A percentile compares a stretch with the other conserved stretches of the same genome.
These are phyloP conservation scores for Clupea harengus DNA, from an alignment of 2,113 vertebrate genomes.

Conservation along the genomic window DNA sequence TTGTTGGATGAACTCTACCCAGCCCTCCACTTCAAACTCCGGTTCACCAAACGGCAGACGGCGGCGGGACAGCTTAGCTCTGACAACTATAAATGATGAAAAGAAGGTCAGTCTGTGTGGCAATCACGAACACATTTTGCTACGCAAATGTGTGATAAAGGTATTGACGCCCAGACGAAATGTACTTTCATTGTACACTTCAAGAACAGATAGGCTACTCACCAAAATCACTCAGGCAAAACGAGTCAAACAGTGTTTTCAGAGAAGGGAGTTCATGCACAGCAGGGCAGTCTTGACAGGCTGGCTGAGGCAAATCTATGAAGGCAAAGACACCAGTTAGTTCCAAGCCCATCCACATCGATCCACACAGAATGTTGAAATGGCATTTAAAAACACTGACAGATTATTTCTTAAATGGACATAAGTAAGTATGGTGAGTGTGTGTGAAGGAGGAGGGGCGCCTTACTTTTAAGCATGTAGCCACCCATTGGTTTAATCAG, in stretches of 20 bases:
- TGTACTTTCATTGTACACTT: not conserved
- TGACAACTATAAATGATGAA: constrained; percentile 70
- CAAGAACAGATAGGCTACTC: constrained; percentile 46
- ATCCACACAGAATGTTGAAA: not conserved
- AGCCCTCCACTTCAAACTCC: constrained; percentile 77
- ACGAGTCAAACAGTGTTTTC: constrained; percentile 74
- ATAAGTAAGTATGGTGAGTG: not conserved
- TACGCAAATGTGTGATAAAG: not conserved
- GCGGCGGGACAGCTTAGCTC: constrained; percentile 76
- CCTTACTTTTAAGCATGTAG: constrained; percentile 75
- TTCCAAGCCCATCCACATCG: not conserved
- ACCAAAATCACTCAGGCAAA: constrained; percentile 84
- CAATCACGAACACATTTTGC: not conserved
- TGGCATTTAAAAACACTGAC: not conserved
- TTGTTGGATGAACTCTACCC: constrained; percentile 79
- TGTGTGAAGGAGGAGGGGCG: not conserved
- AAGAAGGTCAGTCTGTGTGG: not conserved
- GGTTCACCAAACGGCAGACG: constrained; percentile 62
- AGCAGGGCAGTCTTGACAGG: constrained; percentile 80
- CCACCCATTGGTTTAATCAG: constrained; percentile 67
- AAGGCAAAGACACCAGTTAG: constrained; percentile 40
- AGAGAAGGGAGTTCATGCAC: constrained; percentile 72
- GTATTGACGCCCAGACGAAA: not conserved
- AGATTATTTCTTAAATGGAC: not conserved
- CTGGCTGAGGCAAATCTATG: constrained; percentile 77